phyloP scores from a whole-genome alignment of 2,113 vertebrate genomes.

The Gopherus flavomarginatus region DNA sequence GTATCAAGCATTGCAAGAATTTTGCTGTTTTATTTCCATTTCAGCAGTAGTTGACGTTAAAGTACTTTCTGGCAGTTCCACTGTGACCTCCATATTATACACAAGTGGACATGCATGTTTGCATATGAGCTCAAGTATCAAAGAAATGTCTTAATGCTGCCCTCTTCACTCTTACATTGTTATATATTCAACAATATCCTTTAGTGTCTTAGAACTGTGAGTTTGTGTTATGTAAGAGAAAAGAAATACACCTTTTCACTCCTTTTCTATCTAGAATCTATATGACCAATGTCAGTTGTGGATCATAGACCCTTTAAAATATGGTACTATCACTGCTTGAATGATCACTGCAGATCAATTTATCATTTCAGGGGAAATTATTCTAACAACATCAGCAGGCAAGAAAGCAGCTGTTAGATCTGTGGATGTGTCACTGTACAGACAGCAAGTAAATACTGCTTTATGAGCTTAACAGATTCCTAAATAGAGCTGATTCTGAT shows the following conservation, averaged over 20 bases:
- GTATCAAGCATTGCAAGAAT: not conserved
- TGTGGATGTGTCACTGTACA: not conserved
- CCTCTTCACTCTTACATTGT: not conserved
- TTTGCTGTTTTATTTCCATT: not conserved
- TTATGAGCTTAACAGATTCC: not conserved
- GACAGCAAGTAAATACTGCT: not conserved
- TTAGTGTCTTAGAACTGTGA: not conserved
- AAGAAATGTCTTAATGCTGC: not conserved
- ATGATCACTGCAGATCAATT: rapidly evolving
- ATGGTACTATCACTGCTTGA: not conserved
- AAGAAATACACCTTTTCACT: not conserved
- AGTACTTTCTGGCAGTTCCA: not conserved
- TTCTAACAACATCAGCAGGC: not conserved
- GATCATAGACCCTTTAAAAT: not conserved
- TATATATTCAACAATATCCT: not conserved
- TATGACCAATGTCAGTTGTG: not conserved
- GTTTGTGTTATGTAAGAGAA: not conserved
- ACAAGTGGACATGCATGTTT: not conserved
- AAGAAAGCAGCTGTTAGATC: not conserved
- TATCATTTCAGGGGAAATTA: not conserved
- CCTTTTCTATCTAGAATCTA: not conserved
- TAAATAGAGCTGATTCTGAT: not conserved
- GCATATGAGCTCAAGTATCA: not conserved
- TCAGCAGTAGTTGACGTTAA: not conserved
- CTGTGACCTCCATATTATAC: not conserved